These are phyloP conservation scores for Rallus crepitans DNA, from an alignment of 2,797 vertebrate species.

Conservation along the genomic window DNA sequence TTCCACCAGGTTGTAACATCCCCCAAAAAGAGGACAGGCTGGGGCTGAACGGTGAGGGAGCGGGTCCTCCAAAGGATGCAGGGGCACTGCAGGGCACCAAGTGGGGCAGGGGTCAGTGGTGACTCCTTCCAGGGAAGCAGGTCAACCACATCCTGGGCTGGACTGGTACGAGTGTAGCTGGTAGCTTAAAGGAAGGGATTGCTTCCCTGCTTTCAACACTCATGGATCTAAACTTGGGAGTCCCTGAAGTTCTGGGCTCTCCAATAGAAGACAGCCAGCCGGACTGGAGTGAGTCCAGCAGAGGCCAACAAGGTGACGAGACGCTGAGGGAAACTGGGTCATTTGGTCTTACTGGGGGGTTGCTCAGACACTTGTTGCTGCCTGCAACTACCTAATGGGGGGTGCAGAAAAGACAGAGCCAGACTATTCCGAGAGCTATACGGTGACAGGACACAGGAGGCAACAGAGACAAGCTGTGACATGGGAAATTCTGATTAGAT, in stretches of 20 bases:
- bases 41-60: not conserved
- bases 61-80: not conserved
- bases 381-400: not conserved
- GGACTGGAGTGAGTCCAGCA: not conserved
- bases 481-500: not conserved
- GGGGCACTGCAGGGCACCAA: not conserved
- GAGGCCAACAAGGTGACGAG: not conserved
- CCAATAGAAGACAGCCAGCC: not conserved
- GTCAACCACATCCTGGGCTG: not conserved
- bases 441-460: not conserved
- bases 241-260: not conserved
- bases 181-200: not conserved
- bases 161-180: not conserved
- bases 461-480: not conserved
- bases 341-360: not conserved
- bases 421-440: not conserved
- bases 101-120: not conserved
- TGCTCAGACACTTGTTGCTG: not conserved
- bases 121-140: not conserved
- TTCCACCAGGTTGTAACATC: not conserved
- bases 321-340: not conserved
- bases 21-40: not conserved
- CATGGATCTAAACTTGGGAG: not conserved
- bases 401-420: not conserved
- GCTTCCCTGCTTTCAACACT: not conserved